A percentile compares a stretch with the other conserved stretches of the same genome.
Evolutionary conservation across 2,888 invertebrate genomes (phyloP).

Genomic region (Spatulosminthurus flaviceps): DNA sequence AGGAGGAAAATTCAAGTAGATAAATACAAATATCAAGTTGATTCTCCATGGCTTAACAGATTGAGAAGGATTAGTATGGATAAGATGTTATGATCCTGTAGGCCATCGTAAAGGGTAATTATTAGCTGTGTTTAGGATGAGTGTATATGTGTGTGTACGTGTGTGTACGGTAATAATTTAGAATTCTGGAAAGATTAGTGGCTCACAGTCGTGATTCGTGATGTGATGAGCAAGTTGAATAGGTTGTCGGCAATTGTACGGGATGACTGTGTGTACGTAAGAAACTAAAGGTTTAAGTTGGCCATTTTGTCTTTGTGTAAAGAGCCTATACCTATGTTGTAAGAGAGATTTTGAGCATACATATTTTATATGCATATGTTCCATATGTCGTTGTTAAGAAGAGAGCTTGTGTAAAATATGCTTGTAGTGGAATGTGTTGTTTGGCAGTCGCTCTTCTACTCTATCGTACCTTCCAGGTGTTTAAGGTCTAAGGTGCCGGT

Average conservation of each 20-base stretch:
- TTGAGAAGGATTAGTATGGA: background rate
- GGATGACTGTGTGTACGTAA: background rate
- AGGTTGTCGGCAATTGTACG: slow-evolving; percentile 31
- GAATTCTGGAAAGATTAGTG: slow-evolving; percentile 21
- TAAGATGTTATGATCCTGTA: slow-evolving; percentile 14
- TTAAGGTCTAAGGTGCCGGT: slow-evolving; percentile 18
- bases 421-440: background rate
- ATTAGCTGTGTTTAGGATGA: background rate
- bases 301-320: background rate
- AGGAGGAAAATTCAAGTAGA: background rate
- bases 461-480: slow-evolving; percentile 28
- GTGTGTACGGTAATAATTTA: slow-evolving; percentile 22
- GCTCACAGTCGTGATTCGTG: slow-evolving; percentile 29
- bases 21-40: slow-evolving; percentile 6
- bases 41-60: slow-evolving; percentile 7
- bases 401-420: too few species aligned
- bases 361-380: too few species aligned
- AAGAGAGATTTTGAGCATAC: too few species aligned
- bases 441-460: background rate
- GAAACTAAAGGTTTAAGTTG: background rate
- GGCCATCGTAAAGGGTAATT: slow-evolving; percentile 5
- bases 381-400: too few species aligned
- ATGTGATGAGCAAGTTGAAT: slow-evolving; percentile 20
- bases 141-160: background rate
- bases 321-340: too few species aligned